Percentiles rank a stretch among this genome's conserved stretches.
phyloP scores from a whole-genome alignment of 1,140 invertebrate genomes.

The Cydia amplana region DNA sequence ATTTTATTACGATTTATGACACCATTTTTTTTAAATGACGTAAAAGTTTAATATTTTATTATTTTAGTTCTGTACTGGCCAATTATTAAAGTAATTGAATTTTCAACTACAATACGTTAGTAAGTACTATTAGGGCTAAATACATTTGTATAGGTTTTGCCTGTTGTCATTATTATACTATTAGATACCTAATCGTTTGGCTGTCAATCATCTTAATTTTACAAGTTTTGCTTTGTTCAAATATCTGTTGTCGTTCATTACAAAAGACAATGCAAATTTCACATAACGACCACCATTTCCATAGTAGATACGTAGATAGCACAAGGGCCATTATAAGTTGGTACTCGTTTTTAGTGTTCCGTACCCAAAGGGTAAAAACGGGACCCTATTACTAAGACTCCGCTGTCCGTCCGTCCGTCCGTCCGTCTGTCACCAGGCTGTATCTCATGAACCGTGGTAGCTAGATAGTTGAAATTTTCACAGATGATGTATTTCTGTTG shows the following conservation, averaged over 20 bases:
- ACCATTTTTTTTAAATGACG: neutral
- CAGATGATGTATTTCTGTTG: too few relatives aligned
- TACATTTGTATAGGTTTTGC: neutral
- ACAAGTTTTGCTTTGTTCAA: neutral
- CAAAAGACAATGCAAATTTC: conserved; percentile 29
- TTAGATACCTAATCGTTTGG: neutral
- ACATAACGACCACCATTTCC: conserved; percentile 24
- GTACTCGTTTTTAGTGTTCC: too few relatives aligned
- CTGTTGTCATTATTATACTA: neutral
- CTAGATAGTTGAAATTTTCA: too few relatives aligned
- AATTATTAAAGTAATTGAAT: neutral
- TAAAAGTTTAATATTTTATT: too few relatives aligned
- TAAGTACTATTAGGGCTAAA: too few relatives aligned
- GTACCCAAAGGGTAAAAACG: too few relatives aligned
- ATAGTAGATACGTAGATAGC: conserved; percentile 27
- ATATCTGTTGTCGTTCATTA: neutral
- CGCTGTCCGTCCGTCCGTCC: too few relatives aligned
- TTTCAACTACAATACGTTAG: too few relatives aligned
- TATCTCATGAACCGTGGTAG: too few relatives aligned
- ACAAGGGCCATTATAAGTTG: neutral
- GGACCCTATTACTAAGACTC: too few relatives aligned
- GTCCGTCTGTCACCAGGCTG: too few relatives aligned
- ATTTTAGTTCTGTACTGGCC: neutral
- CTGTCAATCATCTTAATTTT: neutral
- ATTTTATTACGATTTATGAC: too few relatives aligned